Percentiles rank a stretch among this genome's conserved stretches.
These are phyloP conservation scores for Diachasma alloeum DNA, from an alignment of 1,140 invertebrate genomes.

Conservation along the genomic window DNA sequence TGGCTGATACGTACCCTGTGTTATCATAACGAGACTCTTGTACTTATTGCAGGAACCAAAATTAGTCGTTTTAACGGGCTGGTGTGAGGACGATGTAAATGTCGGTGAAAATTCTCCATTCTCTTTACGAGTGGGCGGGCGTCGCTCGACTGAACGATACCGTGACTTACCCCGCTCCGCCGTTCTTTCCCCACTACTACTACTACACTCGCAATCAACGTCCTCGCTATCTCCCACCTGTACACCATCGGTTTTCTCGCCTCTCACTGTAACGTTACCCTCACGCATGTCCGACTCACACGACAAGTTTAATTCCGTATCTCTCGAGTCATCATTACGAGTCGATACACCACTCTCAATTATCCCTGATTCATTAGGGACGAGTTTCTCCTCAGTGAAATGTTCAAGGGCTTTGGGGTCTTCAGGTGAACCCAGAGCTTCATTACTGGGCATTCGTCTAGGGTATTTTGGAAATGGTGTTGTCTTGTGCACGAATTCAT, in stretches of 20 bases:
- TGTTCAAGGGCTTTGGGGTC: not conserved
- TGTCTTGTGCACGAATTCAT: not conserved
- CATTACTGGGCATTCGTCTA: not conserved
- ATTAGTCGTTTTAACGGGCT: constrained; percentile 17
- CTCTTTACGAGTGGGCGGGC: constrained; percentile 56
- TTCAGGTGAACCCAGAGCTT: not conserved
- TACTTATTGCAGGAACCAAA: constrained; percentile 71
- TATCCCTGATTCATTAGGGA: not conserved
- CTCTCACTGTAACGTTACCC: constrained; percentile 58
- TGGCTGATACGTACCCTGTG: constrained; percentile 71
- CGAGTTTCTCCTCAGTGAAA: not conserved
- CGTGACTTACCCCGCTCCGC: constrained; percentile 61
- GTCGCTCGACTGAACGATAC: constrained; percentile 61
- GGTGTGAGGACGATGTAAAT: constrained; percentile 36
- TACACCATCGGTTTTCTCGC: constrained; percentile 46
- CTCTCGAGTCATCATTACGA: not conserved
- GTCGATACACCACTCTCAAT: not conserved
- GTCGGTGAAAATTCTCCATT: constrained; percentile 49
- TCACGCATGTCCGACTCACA: constrained; percentile 38
- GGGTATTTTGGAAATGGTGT: constrained; percentile 8
- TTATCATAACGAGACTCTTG: constrained; percentile 88
- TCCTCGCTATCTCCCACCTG: constrained; percentile 63
- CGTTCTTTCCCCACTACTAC: constrained; percentile 54
- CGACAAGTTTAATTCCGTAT: not conserved
- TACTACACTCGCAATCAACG: constrained; percentile 53